Evolutionary conservation across 2,888 invertebrate species (phyloP), one percentile per base, ranked within the genome.

Genomic region (Apoderus coryli): DNA sequence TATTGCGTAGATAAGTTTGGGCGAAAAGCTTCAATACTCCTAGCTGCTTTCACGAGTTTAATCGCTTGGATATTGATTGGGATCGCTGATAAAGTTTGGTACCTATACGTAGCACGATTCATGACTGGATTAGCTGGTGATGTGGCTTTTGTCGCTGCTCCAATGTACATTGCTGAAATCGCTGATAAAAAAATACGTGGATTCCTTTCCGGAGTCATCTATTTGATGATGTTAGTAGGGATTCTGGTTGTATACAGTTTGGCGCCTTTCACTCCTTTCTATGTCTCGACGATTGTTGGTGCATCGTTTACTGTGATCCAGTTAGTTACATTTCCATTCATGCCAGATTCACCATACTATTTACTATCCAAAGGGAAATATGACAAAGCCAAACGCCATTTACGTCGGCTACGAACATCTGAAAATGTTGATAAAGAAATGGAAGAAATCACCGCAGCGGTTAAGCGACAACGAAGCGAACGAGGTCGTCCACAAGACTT

Each of bases 121-220:
- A 31, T 58, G 15, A 49, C 52, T 3, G 59, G 59, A 3, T 38
- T 57, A 16, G 56, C 57, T 2, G 56, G 56, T 10, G 57, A 58
- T 30, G 54, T 56, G 2, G 57, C 55, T 4, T 59, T 58, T 38
- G 59, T 59, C 3, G 50, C 57, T 6, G 56, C 55, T 0, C 59
- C 57, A 3, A 57, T 57, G 57, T 57, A 56, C 42, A 53, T 57
- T 24, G 56, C 55, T 3, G 57, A 59, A 45, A 56, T 57, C 29
- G 57, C 59, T 7, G 56, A 57, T 39, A 52, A 57, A 32, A 52
- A 52, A 33, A 54, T 59, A 14, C 35, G 59, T 22, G 59, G 59
- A 6, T 54, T 57, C 27, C 40, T 59, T 4, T 49, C 56, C 0
- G 53, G 56, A 2, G 47, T 54, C 14, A 57, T 58, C 29, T 57